These are phyloP conservation scores for human (Homo sapiens) DNA, from an alignment of 2,113 vertebrate species.

Conservation along the genomic window GRCh38 chr4:169466001-169466500, in stretches of 20 bases:
- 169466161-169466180: background rate
- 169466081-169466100: background rate
- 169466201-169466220: too few species aligned
- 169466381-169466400: background rate
- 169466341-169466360: background rate
- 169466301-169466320: background rate
- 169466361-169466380: background rate
- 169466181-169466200: too few species aligned
- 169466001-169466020: background rate
- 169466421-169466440: background rate
- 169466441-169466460: background rate
- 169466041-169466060: background rate
- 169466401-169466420: background rate
- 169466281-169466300: background rate
- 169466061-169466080: background rate
- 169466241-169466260: background rate
- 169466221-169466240: background rate
- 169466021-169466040: background rate
- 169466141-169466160: background rate
- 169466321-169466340: background rate
- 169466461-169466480: background rate
- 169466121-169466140: background rate
- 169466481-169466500: background rate
- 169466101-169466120: background rate
- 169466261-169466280: background rate